Evolutionary conservation across 37 sponge, comb jelly and placozoan species (phyloP), one percentile per base, ranked within the genome.

Genomic region (Chondrosia reniformis): DNA sequence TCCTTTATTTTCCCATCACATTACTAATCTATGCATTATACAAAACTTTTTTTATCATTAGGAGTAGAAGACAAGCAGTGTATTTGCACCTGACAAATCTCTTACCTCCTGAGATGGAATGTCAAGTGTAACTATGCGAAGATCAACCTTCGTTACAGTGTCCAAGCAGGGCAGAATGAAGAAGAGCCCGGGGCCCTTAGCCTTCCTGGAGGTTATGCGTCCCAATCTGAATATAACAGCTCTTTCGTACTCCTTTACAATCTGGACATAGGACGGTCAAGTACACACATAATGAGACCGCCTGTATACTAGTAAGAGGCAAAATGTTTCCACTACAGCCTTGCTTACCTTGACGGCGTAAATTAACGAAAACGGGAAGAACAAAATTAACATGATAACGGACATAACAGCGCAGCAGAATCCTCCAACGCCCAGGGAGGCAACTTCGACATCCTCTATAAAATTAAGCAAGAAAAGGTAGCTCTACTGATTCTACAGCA

Each of bases 161-260:
- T 97, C 97, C 19, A 85, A 65, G 67, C 94, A 97, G 12, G 97
- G 97, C 34, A 94, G 85, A 46, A 91, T 73, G 79, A 91, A 91
- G 78, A 97, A 93, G 59, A 97, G 76, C 12, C 97, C 95, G 6
- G 99, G 99, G 12, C 99, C 99, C 61, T 95, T 93, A 9, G 96
- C 91, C 39, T 77, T 88, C 34, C 74, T 78, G 33, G 85, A 81
- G 4, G 77, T 83, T 21, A 98, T 77, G 21, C 91, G 85, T 10
- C 99, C 99, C 52, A 95, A 84, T 45, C 99, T 44, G 41, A 98
- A 79, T 30, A 96, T 96, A 46, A 96, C 94, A 8, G 97, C 97
- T 66, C 91, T 75, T 74, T 96, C 93, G 80, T 96, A 96, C 78
- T 96, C 93, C 55, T 86, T 81, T 64, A 93, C 91, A 54, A 91